These are phyloP conservation scores for Littorina saxatilis DNA, from an alignment of 1,140 invertebrate genomes.

Conservation along the genomic window DNA sequence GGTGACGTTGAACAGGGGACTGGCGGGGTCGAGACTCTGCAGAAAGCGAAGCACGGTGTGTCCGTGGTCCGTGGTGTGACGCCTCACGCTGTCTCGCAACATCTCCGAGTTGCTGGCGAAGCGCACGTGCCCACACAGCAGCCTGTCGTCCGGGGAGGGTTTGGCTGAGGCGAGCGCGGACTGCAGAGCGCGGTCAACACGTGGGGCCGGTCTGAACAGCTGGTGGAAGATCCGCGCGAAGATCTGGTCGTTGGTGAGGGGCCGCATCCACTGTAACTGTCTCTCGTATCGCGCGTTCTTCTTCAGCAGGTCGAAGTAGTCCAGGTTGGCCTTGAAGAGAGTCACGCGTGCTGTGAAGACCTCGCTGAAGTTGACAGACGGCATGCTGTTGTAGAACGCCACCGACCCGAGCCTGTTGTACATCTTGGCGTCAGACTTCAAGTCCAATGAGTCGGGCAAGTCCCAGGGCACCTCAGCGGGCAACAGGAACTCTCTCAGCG, in stretches of 20 bases:
- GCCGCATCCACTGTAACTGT: conserved; percentile 29
- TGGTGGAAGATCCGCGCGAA: conserved; percentile 12
- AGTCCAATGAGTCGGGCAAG: neutral
- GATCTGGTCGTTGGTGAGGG: conserved; percentile 7
- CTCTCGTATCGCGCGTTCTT: neutral
- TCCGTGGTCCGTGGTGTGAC: neutral
- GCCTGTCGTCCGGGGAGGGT: neutral
- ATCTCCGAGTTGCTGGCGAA: conserved; percentile 29
- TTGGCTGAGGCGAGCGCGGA: neutral
- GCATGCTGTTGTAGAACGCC: neutral
- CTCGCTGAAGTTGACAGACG: conserved; percentile 11
- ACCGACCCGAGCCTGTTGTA: neutral
- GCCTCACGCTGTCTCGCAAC: neutral
- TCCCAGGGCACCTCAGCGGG: conserved; percentile 44
- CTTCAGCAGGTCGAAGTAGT: conserved; percentile 23
- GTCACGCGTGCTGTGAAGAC: conserved; percentile 19
- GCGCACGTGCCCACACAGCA: conserved; percentile 46
- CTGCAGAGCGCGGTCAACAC: conserved; percentile 16
- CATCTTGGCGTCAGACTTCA: neutral
- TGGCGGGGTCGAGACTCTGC: neutral
- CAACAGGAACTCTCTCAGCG: conserved; percentile 19
- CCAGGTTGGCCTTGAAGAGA: conserved; percentile 39
- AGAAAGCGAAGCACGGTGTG: conserved; percentile 43
- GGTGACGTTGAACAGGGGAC: neutral
- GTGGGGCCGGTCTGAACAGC: conserved; percentile 32